Conservation (phyloP, 2,113 vertebrate species). For the Podarcis raffonei region DNA sequence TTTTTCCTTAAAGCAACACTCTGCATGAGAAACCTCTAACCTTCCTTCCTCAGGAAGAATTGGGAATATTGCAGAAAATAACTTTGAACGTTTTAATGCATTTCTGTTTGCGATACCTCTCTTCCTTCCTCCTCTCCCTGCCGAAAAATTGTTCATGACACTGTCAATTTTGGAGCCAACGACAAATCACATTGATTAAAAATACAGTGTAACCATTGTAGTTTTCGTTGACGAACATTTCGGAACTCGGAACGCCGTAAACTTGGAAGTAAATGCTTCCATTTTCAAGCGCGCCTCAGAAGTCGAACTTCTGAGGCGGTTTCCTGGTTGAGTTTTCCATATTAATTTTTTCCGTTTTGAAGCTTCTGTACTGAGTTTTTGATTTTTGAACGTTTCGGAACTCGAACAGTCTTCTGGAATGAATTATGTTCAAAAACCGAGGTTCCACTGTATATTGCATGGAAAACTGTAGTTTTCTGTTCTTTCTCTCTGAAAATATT, state of each 20-base stretch:
- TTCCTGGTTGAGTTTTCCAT: too few species aligned
- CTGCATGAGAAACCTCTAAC: not conserved
- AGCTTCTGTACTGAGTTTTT: not conserved
- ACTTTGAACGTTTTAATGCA: not conserved
- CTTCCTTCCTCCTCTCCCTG: too few species aligned
- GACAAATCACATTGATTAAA: too few species aligned
- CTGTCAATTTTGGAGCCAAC: not conserved
- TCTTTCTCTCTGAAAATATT: constrained; percentile 11
- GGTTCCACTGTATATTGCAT: not conserved
- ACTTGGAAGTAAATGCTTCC: too few species aligned
- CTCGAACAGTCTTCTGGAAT: too few species aligned
- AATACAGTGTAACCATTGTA: too few species aligned
- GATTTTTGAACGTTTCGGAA: not conserved
- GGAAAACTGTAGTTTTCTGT: not conserved
- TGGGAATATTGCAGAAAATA: not conserved
- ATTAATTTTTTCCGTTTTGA: not conserved
- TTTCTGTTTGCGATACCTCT: not conserved
- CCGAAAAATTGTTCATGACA: not conserved
- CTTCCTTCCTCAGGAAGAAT: not conserved
- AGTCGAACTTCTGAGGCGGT: too few species aligned
- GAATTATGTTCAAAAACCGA: too few species aligned
- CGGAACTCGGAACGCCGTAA: too few species aligned
- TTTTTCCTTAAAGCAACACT: not conserved
- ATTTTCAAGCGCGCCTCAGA: fast-evolving
- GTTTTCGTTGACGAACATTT: too few species aligned